A percentile compares a stretch with the other conserved stretches of the same genome.
phyloP scores from a whole-genome alignment of 1,140 invertebrate genomes.

The Rhopalosiphum maidis region DNA sequence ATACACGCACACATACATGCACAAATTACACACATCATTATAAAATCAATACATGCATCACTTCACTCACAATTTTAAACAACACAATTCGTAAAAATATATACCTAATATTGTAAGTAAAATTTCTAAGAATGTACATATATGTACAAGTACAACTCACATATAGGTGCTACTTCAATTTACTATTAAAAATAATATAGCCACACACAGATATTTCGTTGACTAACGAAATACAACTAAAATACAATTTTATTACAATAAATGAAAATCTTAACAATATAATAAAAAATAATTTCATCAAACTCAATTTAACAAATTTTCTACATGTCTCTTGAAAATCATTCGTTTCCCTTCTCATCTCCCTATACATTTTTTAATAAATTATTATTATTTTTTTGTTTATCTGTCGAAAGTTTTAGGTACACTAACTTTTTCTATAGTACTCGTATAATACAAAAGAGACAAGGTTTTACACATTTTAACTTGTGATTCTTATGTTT shows the following conservation, averaged over 20 bases:
- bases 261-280: not conserved
- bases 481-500: not conserved
- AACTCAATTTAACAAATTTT: not conserved
- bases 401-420: not conserved
- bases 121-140: too few species aligned
- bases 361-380: not conserved
- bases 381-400: not conserved
- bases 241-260: not conserved
- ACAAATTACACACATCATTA: too few species aligned
- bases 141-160: too few species aligned
- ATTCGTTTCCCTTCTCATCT: not conserved
- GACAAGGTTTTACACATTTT: not conserved
- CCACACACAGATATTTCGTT: not conserved
- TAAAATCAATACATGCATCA: too few species aligned
- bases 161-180: too few species aligned
- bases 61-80: too few species aligned
- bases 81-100: too few species aligned
- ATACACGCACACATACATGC: too few species aligned
- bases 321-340: not conserved
- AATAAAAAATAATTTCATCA: not conserved
- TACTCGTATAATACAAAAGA: not conserved
- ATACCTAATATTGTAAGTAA: too few species aligned
- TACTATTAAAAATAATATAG: not conserved
- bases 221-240: not conserved
- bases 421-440: not conserved